Percentiles rank a stretch among this genome's conserved stretches.
Conservation (phyloP, 1,140 invertebrate species). For the Nephila pilipes region DNA sequence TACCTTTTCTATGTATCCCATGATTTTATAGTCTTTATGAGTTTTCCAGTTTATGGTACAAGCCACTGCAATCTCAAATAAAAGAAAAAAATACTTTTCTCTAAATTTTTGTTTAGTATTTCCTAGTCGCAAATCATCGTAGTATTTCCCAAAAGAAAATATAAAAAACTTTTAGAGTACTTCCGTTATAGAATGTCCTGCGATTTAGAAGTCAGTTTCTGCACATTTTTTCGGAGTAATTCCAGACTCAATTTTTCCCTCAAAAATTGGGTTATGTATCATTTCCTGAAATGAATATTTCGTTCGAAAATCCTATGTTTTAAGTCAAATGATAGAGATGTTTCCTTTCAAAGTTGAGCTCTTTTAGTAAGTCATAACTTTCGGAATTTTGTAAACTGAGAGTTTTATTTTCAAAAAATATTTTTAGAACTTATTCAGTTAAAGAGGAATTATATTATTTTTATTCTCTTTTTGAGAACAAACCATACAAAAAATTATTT, state of each 20-base stretch:
- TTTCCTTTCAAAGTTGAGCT: background rate
- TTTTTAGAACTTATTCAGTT: too few relatives aligned
- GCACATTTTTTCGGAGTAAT: background rate
- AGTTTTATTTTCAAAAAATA: too few relatives aligned
- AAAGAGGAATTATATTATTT: too few relatives aligned
- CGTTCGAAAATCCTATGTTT: background rate
- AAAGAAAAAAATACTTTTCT: background rate
- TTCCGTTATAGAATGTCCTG: conserved; percentile 27
- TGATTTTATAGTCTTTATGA: conserved; percentile 12
- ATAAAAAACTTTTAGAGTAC: background rate
- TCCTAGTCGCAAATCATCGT: conserved; percentile 25
- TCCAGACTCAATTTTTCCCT: background rate
- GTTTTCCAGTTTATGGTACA: background rate
- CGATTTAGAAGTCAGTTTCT: conserved; percentile 18
- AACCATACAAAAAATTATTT: too few relatives aligned
- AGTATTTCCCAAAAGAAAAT: background rate
- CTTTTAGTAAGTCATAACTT: background rate
- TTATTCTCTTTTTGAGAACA: too few relatives aligned
- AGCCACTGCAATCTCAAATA: background rate
- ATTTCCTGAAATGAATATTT: background rate
- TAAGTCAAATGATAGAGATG: background rate
- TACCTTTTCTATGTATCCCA: background rate
- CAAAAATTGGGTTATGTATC: background rate
- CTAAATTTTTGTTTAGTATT: background rate
- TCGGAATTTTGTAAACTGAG: too few relatives aligned